Evolutionary conservation across 2,888 invertebrate species (phyloP).

Genomic region (Spilarctia lutea): DNA sequence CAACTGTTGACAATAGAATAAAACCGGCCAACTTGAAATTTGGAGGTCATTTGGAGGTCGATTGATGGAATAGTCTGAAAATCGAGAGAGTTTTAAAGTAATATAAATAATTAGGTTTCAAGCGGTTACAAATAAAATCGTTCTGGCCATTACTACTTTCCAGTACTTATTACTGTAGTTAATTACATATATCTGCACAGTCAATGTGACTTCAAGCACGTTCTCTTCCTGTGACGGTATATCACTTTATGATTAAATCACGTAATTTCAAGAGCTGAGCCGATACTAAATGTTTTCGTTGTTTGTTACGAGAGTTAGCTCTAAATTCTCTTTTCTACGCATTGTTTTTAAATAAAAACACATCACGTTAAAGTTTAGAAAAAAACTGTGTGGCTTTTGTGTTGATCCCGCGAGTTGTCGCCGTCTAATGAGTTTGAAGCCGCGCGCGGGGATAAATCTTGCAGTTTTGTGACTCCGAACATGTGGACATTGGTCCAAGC

Average conservation of each 20-base stretch:
- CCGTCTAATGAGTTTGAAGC: constrained; percentile 76
- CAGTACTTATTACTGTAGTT: no score
- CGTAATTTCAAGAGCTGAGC: not conserved
- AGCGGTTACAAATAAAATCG: not conserved
- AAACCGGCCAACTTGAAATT: no score
- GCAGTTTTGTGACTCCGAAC: constrained; percentile 69
- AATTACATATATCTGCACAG: no score
- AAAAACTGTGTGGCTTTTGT: constrained; percentile 34
- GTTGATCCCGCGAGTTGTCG: constrained; percentile 66
- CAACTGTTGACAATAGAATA: no score
- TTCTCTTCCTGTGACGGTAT: not conserved
- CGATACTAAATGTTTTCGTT: not conserved
- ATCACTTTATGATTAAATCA: no score
- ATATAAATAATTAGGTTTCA: no score
- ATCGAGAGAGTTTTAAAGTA: no score
- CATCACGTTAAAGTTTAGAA: constrained; percentile 1
- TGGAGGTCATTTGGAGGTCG: no score
- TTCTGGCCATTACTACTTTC: no score
- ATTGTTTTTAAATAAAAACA: constrained; percentile 6
- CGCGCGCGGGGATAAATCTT: constrained; percentile 72
- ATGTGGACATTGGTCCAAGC: constrained; percentile 47
- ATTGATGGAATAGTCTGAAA: no score
- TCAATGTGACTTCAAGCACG: not conserved
- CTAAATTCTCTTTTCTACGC: not conserved
- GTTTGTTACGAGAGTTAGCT: not conserved